Evolutionary conservation across 1,140 invertebrate species (phyloP), one percentile per base, ranked within the genome.

Genomic region (Bombus confusus): DNA sequence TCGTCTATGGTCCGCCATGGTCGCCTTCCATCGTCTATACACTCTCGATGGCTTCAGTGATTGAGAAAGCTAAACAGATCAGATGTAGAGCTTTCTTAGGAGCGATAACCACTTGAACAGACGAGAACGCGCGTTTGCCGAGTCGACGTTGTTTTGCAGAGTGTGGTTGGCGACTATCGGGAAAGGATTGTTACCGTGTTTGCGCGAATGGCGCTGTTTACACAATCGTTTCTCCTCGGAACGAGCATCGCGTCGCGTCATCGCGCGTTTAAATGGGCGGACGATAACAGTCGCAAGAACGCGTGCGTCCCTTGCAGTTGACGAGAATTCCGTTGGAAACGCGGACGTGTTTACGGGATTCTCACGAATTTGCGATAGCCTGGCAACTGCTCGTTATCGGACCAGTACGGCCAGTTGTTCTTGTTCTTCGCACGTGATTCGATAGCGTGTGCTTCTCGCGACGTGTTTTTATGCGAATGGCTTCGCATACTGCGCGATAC

Each of bases 121-220:
- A n/a, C n/a, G n/a, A 3, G 62, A 28, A 37, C 74, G 34, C 34
- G 79, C 86, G 83, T 89, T 88, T 88, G 79, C 59, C 77, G 64
- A 83, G 83, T 86, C 75, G 57, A 85, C 79, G 87, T 43, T 88
- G 79, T 83, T 86, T 89, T 88, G 57, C 87, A 39, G 69, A 39
- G 74, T 66, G 31, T 83, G 57, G 57, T 66, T 62, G 47, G 47
- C 18, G 47, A 2, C 47, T 52, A 52, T 52, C 8, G 57, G 68
- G 80, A 76, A 59, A 75, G 75, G 78, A 64, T 78, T 72, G 87
- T 85, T 78, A 88, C 69, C 28, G 57, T 57, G 79, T 86, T 88
- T 83, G 71, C 80, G 80, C 72, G 74, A 52, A 76, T 66, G 39
- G n/a, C 39, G 68, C 8, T 89, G 87, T 89, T 89, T 89, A 71